Base-by-base conservation (phyloP, 2,113 vertebrate species). In the Vanacampus margaritifer region DNA sequence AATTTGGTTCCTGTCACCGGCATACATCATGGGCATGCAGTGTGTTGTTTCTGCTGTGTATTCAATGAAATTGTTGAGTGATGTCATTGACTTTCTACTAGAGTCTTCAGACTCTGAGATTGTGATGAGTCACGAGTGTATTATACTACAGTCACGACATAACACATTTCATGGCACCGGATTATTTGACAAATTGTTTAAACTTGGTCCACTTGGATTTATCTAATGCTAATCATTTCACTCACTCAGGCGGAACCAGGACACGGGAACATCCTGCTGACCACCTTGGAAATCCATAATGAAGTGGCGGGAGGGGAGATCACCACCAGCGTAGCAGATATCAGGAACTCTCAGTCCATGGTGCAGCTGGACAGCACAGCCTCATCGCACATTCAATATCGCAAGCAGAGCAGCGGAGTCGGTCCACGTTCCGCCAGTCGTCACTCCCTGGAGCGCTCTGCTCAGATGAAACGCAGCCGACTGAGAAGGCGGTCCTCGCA, bases 401-500 rank as follows among this genome's bases (percentile, higher is more conserved):
- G 95, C 79, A 97, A 96, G 88, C 94, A 94, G 82, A 94, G 94
- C 69, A 88, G 87, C 68, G 84, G 91, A 84, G 70, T 89, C 84
- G 12, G 93, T 82, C 83, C 83, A 3, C 85, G 87, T 54, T 84
- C 81, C 1, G 9, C 93, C 56, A 93, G 93, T 70, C 93, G 93
- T 59, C 94, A 92, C 50, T 85, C 91, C 0, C 86, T 94, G 87
- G 95, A 96, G 80, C 92, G 94, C 75, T 79, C 91, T 17, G 85
- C 91, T 58, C 94, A 94, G 69, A 80, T 89, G 73, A 97, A 93
- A 88, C 95, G 95, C 84, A 92, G 92, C 71, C 94, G 95, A 59
- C 92, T 97, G 90, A 91, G 95, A 73, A 93, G 96, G 79, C 91
- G 95, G 78, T 96, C 95, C 67, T 98, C 96, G 0, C 96, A 97